Base-by-base conservation (phyloP, 2,797 vertebrate genomes). In the Rhyacichthys aspro region DNA sequence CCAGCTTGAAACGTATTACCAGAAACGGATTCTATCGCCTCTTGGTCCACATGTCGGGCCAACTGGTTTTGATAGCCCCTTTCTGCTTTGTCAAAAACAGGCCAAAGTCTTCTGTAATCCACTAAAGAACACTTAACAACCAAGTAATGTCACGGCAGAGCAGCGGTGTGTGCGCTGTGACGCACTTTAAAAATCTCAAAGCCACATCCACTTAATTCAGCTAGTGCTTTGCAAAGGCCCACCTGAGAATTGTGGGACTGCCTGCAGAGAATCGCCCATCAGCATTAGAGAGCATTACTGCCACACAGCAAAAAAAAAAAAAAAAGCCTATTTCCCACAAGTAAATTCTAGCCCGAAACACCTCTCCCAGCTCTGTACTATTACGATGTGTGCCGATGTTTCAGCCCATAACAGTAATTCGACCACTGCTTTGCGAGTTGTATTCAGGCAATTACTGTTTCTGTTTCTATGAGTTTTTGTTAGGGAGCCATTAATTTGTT, bases 261-360 rank as follows among this genome's bases (percentile, higher is more conserved):
- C 90, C 90, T 78, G 86, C 82, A 47, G 90, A 83, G 90, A 90
- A 80, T 84, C 80, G 73, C 76, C 88, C 88, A 90, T 91, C 87
- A 91, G 88, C 88, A 89, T 90, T 92, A 91, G 76, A 86, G 87
- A 85, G 82, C 82, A 90, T 91, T 88, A 90, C 82, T 54, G 62
- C 76, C 45, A 44, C 74, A 82, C 85, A 85, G 76, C 73, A 81
- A 72, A 80, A 64, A 54, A 28, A 28, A 2, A 11, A 33, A 18
- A 59, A 48, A 62, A 82, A 81, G 70, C 63, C 84, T 73, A 76
- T 85, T 86, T 90, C 85, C 88, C 86, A 58, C 71, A 79, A 78
- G 82, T 82, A 89, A 79, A 83, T 54, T 43, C 62, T 33, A 16
- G 69, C 43, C 59, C 74, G 63, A 76, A 70, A 36, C 50, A 28